phyloP scores from a whole-genome alignment of 2,888 invertebrate genomes.

The Clunio marinus region DNA sequence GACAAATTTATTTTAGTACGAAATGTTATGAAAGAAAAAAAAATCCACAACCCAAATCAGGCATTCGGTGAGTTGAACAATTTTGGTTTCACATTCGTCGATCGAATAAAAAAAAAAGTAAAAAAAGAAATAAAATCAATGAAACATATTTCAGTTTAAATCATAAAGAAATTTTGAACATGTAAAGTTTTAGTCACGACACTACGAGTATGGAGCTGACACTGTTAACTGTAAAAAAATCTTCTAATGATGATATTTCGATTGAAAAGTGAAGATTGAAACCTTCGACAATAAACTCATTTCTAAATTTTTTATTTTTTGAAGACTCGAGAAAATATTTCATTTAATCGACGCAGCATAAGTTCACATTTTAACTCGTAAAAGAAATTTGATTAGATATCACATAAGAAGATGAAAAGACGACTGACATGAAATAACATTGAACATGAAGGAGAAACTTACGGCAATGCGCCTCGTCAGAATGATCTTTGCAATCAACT shows the following conservation, averaged over 20 bases:
- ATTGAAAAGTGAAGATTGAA: conserved; percentile 1
- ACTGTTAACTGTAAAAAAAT: conserved; percentile 5
- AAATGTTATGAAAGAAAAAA: conserved; percentile 2
- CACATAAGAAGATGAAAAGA: neutral
- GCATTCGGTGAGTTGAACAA: neutral
- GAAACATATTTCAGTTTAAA: conserved; percentile 4
- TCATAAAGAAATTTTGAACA: neutral
- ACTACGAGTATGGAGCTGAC: neutral
- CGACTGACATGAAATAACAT: neutral
- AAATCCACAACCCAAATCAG: neutral
- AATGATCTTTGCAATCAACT: conserved; percentile 67
- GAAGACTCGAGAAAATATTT: neutral
- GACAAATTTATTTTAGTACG: neutral
- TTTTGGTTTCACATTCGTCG: conserved; percentile 1
- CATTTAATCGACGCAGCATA: neutral
- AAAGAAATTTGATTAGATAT: conserved; percentile 22
- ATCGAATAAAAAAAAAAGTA: neutral
- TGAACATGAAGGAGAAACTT: conserved; percentile 52
- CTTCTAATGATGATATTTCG: neutral
- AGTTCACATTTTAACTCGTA: neutral
- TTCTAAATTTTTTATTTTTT: too few species aligned
- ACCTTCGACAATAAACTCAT: neutral
- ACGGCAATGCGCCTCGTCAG: conserved; percentile 74
- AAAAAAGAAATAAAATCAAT: neutral
- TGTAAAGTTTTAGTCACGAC: conserved; percentile 1